Evolutionary conservation across 2,797 vertebrate species (phyloP), one percentile per base, ranked within the genome.

Genomic region (Dermochelys coriacea): DNA sequence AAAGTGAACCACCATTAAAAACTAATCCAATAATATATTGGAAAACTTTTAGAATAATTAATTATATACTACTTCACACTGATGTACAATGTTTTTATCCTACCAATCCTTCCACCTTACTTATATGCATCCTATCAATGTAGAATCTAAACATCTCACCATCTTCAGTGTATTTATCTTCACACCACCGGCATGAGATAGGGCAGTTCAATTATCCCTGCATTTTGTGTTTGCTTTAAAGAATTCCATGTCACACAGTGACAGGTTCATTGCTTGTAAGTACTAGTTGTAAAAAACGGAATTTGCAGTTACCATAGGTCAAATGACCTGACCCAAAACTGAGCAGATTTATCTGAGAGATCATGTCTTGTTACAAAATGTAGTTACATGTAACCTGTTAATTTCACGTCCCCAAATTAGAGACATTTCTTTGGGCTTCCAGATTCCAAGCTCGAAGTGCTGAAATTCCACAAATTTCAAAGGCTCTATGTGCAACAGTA

Each of bases 271-370:
- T 21, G 11, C 85, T 75, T 50, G 64, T 78, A 89, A 95, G 41
- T 85, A 79, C 34, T 47, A 80, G 51, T 87, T 79, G 85, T 80
- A 94, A 96, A 90, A 3, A 8, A 86, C 21, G 1, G 78, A 7
- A 7, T 54, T 94, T 92, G 79, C 87, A 79, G 91, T 37, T 82
- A 89, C 34, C 89, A 57, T 51, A 57, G 82, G 59, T 90, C 83
- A 97, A 88, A 78, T 80, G 3, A 80, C 80, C 27, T 85, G 80
- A 97, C 88, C 77, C 79, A 61, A 82, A 71, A 92, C 94, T 89
- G 79, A 86, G 59, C 80, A 91, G 88, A 86, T 84, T 54, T 92
- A 57, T 94, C 85, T 93, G 45, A 84, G 29, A 88, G 80, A 71
- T 91, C 51, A 85, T 54, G 85, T 81, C 88, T 79, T 81, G 61